phyloP scores from a whole-genome alignment of 92 coral and sea anemone genomes.

The Phenganax stokvisi region DNA sequence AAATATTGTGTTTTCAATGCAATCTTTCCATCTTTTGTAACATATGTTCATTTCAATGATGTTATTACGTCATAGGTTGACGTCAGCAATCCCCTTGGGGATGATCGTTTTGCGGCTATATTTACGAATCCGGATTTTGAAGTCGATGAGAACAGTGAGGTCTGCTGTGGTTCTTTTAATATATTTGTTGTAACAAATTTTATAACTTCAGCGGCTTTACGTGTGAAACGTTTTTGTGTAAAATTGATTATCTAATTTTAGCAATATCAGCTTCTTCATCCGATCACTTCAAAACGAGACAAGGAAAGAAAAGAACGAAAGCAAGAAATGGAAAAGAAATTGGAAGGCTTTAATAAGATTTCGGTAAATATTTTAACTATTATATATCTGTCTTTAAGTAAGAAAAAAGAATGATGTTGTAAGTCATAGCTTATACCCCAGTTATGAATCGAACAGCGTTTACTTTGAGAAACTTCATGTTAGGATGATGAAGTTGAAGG shows the following conservation, averaged over 20 bases:
- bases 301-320: slow-evolving; percentile 59
- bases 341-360: slow-evolving; percentile 78
- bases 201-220: neutral
- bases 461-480: slow-evolving; percentile 1
- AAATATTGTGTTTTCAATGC: neutral
- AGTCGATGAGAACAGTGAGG: slow-evolving; percentile 93
- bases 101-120: slow-evolving; percentile 96
- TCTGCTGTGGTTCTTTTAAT: slow-evolving; percentile 8
- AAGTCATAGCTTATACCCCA: neutral
- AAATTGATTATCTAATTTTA: slow-evolving; percentile 2
- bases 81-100: slow-evolving; percentile 82
- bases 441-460: neutral
- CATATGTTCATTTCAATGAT: neutral
- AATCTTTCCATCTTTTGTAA: neutral
- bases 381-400: neutral
- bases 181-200: neutral
- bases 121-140: slow-evolving; percentile 96
- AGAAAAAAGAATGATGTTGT: neutral
- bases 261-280: slow-evolving; percentile 82
- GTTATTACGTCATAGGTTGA: slow-evolving; percentile 29
- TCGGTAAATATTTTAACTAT: slow-evolving; percentile 46
- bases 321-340: slow-evolving; percentile 46
- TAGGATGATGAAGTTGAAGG: slow-evolving; percentile 69
- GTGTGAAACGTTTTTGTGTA: neutral
- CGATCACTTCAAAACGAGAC: slow-evolving; percentile 79